Conservation (phyloP, 2,888 invertebrate genomes). For the Nemurella pictetii region DNA sequence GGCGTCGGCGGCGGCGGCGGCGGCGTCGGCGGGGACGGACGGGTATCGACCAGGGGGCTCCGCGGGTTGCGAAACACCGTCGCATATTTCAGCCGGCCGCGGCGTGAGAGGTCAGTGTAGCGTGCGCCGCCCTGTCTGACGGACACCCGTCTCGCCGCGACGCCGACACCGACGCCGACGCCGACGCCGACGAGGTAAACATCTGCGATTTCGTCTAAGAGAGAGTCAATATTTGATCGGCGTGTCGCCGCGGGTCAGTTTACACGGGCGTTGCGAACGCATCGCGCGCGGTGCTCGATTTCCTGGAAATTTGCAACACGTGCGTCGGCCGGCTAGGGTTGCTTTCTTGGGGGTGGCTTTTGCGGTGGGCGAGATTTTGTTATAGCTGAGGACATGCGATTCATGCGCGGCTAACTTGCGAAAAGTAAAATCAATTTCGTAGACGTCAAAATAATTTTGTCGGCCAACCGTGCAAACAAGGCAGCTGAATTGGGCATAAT, state of each 20-base stretch:
- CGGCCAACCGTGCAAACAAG: too few relatives aligned
- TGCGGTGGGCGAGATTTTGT: not conserved
- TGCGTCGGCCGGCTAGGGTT: not conserved
- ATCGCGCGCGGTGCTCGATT: not conserved
- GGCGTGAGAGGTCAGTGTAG: not conserved
- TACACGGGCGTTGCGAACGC: too few relatives aligned
- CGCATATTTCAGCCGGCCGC: not conserved
- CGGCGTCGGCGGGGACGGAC: not conserved
- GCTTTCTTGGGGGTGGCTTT: not conserved
- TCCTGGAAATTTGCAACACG: not conserved
- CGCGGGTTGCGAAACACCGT: not conserved
- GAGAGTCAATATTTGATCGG: not conserved
- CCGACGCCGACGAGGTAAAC: not conserved
- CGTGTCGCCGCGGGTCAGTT: not conserved
- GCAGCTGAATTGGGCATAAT: too few relatives aligned
- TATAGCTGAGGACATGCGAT: not conserved
- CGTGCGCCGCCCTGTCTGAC: not conserved
- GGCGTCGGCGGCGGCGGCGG: not conserved
- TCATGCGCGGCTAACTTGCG: not conserved
- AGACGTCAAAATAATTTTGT: not conserved
- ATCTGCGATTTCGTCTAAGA: not conserved
- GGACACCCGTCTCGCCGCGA: not conserved
- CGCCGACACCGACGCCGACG: not conserved
- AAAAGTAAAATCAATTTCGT: not conserved
- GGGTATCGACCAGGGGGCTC: slow-evolving; percentile 14